These are phyloP conservation scores for Dinocampus coccinellae DNA, from an alignment of 2,888 invertebrate genomes.

Conservation along the genomic window DNA sequence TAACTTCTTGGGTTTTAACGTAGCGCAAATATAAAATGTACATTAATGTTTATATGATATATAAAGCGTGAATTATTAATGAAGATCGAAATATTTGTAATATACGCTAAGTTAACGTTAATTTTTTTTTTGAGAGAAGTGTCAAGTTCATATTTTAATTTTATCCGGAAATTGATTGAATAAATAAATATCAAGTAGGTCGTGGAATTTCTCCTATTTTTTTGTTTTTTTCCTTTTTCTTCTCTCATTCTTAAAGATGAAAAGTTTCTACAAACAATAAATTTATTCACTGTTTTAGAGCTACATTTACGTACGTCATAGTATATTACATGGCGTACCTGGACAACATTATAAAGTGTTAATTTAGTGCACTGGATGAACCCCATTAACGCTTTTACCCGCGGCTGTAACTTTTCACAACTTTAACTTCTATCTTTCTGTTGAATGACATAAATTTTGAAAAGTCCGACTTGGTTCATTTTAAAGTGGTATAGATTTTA, in stretches of 20 bases:
- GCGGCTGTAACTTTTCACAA: constrained; percentile 34
- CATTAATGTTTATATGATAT: too few species aligned
- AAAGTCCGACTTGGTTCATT: not conserved
- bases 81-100: not conserved
- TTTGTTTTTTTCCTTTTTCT: too few species aligned
- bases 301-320: constrained; percentile 22
- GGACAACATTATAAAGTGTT: constrained; percentile 39
- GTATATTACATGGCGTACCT: constrained; percentile 34
- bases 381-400: constrained; percentile 39
- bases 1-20: not conserved
- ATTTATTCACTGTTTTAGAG: constrained; percentile 1
- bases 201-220: too few species aligned
- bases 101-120: not conserved
- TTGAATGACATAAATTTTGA: constrained; percentile 24
- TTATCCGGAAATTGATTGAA: too few species aligned
- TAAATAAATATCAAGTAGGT: too few species aligned
- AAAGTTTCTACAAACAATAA: not conserved
- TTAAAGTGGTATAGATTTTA: not conserved
- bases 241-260: too few species aligned
- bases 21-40: not conserved
- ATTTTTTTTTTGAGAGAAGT: not conserved
- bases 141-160: not conserved
- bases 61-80: not conserved
- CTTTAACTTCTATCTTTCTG: constrained; percentile 19
- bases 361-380: constrained; percentile 39